phyloP scores from a whole-genome alignment of 2,797 vertebrate species.

The Helicolenus hilgendorfi region DNA sequence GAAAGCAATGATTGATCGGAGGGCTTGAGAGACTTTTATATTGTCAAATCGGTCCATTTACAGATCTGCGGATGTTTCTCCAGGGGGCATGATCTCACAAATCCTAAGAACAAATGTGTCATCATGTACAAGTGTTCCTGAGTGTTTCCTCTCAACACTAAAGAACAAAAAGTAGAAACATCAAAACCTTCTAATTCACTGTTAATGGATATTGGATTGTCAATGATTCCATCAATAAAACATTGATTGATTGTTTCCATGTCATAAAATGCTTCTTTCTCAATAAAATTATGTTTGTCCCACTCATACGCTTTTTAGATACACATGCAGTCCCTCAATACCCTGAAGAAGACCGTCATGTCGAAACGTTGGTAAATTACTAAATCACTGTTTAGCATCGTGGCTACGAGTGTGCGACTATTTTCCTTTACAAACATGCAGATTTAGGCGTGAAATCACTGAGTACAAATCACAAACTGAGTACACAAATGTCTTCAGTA shows the following conservation, averaged over 20 bases:
- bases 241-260: neutral
- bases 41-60: constrained; percentile 77
- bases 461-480: constrained; percentile 4
- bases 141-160: constrained; percentile 23
- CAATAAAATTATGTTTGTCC: neutral
- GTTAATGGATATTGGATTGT: neutral
- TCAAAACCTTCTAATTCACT: neutral
- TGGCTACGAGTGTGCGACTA: neutral
- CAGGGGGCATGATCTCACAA: constrained; percentile 60
- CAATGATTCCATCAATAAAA: neutral
- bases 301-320: neutral
- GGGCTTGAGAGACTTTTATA: constrained; percentile 78
- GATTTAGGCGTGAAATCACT: constrained; percentile 12
- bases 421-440: neutral
- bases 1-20: constrained; percentile 76
- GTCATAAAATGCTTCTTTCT: neutral
- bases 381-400: neutral
- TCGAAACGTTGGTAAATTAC: neutral
- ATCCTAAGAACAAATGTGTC: constrained; percentile 60
- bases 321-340: neutral
- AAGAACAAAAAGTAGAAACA: constrained; percentile 18
- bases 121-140: constrained; percentile 29
- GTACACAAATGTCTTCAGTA: constrained; percentile 20
- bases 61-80: constrained; percentile 74
- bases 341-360: neutral